Base-by-base conservation (phyloP, 2,888 invertebrate genomes). In the Lithosia quadra region DNA sequence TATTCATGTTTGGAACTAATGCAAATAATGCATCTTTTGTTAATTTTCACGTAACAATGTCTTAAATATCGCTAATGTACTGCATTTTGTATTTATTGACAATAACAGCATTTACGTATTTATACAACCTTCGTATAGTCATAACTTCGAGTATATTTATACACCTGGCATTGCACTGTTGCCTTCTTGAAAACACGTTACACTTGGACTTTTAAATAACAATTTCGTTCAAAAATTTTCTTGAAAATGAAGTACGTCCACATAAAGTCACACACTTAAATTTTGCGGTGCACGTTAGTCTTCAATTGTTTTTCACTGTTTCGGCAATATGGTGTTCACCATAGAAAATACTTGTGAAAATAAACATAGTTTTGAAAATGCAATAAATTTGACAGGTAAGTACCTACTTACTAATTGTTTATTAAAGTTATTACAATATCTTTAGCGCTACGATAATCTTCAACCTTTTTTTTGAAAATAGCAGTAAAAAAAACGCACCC, bases 341-440 rank as follows among this genome's bases (percentile, higher is more conserved):
- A 64, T 62, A 28, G 49, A 55, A 28, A 63, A 66, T 15, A 39
- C 10, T n/a, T 9, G 4, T 15, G 28, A 39, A 10, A 72, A 79
- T 65, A 79, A 80, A 66, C 76, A 62, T 71, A 68, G 65, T 2
- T 85, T 81, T 24, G 86, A 86, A 61, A 73, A 76, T n/a, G 83
- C 84, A 0, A 57, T 85, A 53, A 79, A 84, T 72, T 39, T 74
- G 0, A 77, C 81, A 28, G 80, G 84, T 84, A 69, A 75, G 81
- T 70, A 10, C 28, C 5, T 28, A n/a, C n/a, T n/a, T n/a, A n/a
- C n/a, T n/a, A 28, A 28, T 28, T 5, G 28, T 28, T 28, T 28
- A 28, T 28, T 28, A 28, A n/a, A n/a, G n/a, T 28, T 28, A 5
- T 28, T 28, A 2, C 5, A 28, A 28, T 28, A 28, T 28, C 28